Conservation (phyloP, 2,113 vertebrate genomes). For the Phaethornis superciliosus region DNA sequence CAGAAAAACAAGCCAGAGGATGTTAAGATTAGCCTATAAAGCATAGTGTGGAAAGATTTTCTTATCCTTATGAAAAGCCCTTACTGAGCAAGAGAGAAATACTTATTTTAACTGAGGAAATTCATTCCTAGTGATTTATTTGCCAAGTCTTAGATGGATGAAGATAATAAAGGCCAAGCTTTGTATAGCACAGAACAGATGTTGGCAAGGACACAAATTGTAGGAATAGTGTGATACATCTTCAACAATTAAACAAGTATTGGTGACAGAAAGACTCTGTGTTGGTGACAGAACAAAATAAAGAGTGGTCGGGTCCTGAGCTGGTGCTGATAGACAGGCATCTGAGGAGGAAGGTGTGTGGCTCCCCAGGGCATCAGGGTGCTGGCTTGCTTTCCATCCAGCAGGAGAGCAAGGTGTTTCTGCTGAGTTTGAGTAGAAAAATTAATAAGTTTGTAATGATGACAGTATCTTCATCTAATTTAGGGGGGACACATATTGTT, state of each 20-base stretch:
- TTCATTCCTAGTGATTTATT: not conserved
- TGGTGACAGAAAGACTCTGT: not conserved
- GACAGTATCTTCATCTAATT: not conserved
- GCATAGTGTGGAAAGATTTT: not conserved
- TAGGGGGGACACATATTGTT: not conserved
- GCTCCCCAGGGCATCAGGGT: rapidly evolving
- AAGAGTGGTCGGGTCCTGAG: not conserved
- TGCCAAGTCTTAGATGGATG: not conserved
- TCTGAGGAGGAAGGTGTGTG: not conserved
- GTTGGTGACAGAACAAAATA: not conserved
- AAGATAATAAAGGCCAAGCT: not conserved
- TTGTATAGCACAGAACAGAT: not conserved
- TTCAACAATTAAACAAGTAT: not conserved
- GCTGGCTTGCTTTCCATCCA: not conserved
- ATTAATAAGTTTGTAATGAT: not conserved
- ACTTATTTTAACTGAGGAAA: not conserved
- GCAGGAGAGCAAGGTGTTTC: not conserved
- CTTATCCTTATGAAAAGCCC: not conserved
- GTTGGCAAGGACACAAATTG: not conserved
- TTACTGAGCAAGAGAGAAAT: not conserved
- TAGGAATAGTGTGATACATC: not conserved
- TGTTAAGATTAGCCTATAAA: not conserved
- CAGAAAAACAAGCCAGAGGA: not conserved
- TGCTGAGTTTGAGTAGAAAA: not conserved
- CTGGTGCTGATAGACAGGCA: not conserved